phyloP scores from a whole-genome alignment of 2,888 invertebrate species.

The Elmis aenea region DNA sequence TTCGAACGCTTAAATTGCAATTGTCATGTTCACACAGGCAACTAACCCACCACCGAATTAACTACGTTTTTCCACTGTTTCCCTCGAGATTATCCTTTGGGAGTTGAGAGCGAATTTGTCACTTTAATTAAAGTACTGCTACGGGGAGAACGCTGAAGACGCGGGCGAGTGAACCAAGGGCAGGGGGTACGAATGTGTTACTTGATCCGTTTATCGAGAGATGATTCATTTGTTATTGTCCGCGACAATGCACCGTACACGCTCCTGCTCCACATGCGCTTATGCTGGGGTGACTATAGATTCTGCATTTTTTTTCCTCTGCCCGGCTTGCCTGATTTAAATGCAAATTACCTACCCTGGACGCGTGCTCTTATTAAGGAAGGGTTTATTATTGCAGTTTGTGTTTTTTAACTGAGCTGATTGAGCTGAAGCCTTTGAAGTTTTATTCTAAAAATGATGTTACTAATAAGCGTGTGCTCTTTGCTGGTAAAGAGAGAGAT shows the following conservation, averaged over 20 bases:
- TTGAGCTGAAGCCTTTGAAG: too few relatives aligned
- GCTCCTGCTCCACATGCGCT: slow-evolving; percentile 23
- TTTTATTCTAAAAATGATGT: too few relatives aligned
- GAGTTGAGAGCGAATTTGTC: slow-evolving; percentile 46
- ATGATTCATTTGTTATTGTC: slow-evolving; percentile 45
- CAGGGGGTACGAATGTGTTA: slow-evolving; percentile 48
- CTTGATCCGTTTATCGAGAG: slow-evolving; percentile 43
- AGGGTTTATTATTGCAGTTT: slow-evolving; percentile 17
- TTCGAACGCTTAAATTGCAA: too few relatives aligned
- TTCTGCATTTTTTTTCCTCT: slow-evolving; percentile 16
- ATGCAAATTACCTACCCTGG: slow-evolving; percentile 34
- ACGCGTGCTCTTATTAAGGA: slow-evolving; percentile 30
- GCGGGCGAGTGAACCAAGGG: slow-evolving; percentile 54
- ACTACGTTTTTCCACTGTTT: too few relatives aligned
- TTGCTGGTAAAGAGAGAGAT: too few relatives aligned
- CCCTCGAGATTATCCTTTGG: slow-evolving; percentile 53
- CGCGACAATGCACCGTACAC: slow-evolving; percentile 34
- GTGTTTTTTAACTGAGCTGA: too few relatives aligned
- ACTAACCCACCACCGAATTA: slow-evolving; percentile 19
- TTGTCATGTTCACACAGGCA: slow-evolving; percentile 14
- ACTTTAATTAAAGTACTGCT: slow-evolving; percentile 44
- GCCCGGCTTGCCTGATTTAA: slow-evolving; percentile 33
- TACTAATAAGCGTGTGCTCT: too few relatives aligned
- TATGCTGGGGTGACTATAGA: slow-evolving; percentile 37
- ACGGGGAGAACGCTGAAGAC: slow-evolving; percentile 40